Conservation (phyloP, 2,888 invertebrate genomes). For the Latheticus oryzae region DNA sequence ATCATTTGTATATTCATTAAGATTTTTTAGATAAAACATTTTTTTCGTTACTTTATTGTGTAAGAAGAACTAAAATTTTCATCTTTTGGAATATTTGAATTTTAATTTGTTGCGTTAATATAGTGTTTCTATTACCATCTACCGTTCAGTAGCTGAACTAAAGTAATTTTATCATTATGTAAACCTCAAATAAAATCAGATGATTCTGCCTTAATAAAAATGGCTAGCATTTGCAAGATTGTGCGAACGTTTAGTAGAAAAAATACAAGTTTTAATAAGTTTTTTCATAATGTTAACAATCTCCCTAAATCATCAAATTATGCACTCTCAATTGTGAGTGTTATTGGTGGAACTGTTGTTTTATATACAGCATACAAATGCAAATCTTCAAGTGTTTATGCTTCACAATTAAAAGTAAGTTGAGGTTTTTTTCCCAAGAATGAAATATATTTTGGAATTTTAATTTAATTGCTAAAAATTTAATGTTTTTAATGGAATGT, state of each 20-base stretch:
- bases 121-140: conserved; percentile 25
- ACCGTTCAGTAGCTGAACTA: conserved; percentile 36
- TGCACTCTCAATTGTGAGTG: conserved; percentile 47
- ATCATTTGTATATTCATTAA: too few relatives aligned
- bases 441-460: conserved; percentile 1
- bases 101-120: conserved; percentile 18
- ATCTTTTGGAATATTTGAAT: conserved; percentile 19
- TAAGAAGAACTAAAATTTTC: too few relatives aligned
- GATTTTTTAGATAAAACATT: conserved; percentile 3
- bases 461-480: not conserved
- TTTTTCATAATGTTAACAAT: conserved; percentile 26
- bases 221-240: conserved; percentile 40
- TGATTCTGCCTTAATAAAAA: conserved; percentile 27
- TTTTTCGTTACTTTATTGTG: too few relatives aligned
- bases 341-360: conserved; percentile 65
- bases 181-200: conserved; percentile 26
- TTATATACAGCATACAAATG: conserved; percentile 65
- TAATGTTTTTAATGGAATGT: conserved; percentile 15
- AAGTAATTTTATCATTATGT: not conserved
- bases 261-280: conserved; percentile 29
- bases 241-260: conserved; percentile 23
- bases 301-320: conserved; percentile 4
- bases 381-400: conserved; percentile 65
- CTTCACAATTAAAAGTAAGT: conserved; percentile 68
- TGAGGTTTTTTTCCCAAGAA: conserved; percentile 1